Conservation (phyloP, 37 sponge, comb jelly and placozoan species). For the Cliona cf. orientalis region DNA sequence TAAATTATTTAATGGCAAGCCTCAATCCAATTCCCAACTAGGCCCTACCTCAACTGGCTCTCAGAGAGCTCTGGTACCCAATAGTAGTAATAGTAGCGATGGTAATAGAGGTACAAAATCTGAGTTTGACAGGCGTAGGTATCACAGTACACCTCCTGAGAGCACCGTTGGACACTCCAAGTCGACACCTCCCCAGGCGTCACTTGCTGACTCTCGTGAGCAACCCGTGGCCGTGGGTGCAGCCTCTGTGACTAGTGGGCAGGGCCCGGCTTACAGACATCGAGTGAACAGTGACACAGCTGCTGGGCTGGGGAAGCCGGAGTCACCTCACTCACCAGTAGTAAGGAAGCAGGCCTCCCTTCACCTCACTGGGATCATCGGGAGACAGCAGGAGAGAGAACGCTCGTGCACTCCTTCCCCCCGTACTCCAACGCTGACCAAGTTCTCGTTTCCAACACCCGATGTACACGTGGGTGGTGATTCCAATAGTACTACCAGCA, state of each 20-base stretch:
- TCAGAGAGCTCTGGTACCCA: too few relatives aligned
- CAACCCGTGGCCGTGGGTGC: not conserved
- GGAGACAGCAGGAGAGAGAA: conserved; percentile 24
- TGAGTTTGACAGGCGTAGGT: too few relatives aligned
- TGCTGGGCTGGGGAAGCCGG: not conserved
- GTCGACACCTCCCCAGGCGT: not conserved
- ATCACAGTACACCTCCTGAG: not conserved
- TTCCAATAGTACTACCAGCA: not conserved
- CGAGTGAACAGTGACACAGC: not conserved
- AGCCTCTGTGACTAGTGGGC: not conserved
- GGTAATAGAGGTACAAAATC: too few relatives aligned
- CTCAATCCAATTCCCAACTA: too few relatives aligned
- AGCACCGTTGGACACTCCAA: not conserved
- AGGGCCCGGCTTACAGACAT: not conserved
- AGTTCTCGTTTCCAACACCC: not conserved
- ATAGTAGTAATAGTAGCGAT: too few relatives aligned
- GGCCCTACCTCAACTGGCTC: too few relatives aligned
- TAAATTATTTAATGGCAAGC: too few relatives aligned
- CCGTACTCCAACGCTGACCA: not conserved
- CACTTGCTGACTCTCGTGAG: not conserved
- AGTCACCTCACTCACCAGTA: conserved; percentile 8
- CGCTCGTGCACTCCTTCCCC: not conserved
- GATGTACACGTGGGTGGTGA: not conserved
- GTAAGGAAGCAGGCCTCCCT: not conserved
- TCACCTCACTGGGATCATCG: conserved; percentile 14